Base-by-base conservation (phyloP, 2,888 invertebrate species). In the Aphodius granarius region DNA sequence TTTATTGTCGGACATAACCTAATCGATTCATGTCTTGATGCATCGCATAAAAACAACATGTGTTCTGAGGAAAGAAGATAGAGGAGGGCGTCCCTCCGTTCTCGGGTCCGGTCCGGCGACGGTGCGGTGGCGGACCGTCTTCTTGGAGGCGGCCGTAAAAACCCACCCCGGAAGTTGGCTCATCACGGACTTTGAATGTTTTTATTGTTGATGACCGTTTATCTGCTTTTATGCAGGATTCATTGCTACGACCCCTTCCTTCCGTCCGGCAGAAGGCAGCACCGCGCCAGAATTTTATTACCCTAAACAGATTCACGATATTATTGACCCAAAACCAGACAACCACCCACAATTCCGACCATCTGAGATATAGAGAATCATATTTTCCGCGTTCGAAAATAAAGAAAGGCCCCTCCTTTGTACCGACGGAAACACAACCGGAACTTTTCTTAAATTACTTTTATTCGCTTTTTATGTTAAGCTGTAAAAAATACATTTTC, bases 181-280 rank as follows among this genome's bases (percentile, higher is more conserved):
- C 83, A 83, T 84, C 82, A 82, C 81, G 79, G 82, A 83, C 82
- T 84, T 83, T 82, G 82, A 84, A 83, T 82, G 84, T 84, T 85
- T 84, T 84, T 84, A 84, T 84, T 84, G 83, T 83, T 83, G 83
- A 85, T 84, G 84, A 83, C 80, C 83, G 82, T 83, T 80, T 81
- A 81, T 81, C 80, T 80, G 78, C 76, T 80, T 78, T 80, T 80
- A 79, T 80, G 78, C 77, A 77, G 80, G 77, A 78, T 79, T 78
- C 77, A 76, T 78, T 75, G 78, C 75, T 76, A 74, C 76, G 76
- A 75, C 76, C 73, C 76, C 63, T 77, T 78, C 72, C 20, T 63
- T 64, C 22, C 19, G 70, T 21, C 66, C 71, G 71, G 71, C 66
- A 66, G 23, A 43, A 0, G 71, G 22, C 71, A 43, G 43, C 20